Evolutionary conservation across 2,888 invertebrate genomes (phyloP).

Genomic region (Drosophila emarginata): DNA sequence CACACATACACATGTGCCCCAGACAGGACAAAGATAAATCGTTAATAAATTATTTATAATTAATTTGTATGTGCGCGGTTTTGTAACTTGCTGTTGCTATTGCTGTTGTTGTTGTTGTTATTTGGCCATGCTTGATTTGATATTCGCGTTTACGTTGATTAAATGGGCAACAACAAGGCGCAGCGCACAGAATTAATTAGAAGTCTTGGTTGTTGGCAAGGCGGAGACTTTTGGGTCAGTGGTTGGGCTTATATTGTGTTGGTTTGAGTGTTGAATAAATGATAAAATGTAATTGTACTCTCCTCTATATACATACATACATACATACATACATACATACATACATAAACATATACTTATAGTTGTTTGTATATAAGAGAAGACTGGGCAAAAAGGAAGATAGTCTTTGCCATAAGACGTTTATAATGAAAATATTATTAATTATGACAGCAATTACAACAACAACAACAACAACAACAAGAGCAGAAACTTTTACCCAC

Average conservation of each 20-base stretch:
- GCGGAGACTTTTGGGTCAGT: slow-evolving; percentile 24
- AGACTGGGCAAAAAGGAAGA: slow-evolving; percentile 21
- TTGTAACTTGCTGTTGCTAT: slow-evolving; percentile 46
- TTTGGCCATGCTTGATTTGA: slow-evolving; percentile 64
- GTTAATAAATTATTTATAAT: slow-evolving; percentile 79
- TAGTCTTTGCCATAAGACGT: slow-evolving; percentile 63
- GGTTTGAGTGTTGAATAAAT: slow-evolving; percentile 71
- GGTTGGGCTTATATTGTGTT: slow-evolving; percentile 16
- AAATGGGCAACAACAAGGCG: slow-evolving; percentile 61
- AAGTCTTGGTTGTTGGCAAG: slow-evolving; percentile 41
- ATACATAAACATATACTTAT: not conserved
- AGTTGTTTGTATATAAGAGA: slow-evolving; percentile 24
- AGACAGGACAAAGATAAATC: slow-evolving; percentile 69
- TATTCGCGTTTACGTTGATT: slow-evolving; percentile 78
- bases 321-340: not conserved
- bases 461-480: slow-evolving; percentile 22
- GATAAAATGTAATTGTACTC: slow-evolving; percentile 76
- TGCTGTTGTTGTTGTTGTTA: slow-evolving; percentile 27
- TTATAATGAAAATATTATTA: slow-evolving; percentile 79
- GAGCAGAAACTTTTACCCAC: slow-evolving; percentile 37
- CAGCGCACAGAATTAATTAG: slow-evolving; percentile 66
- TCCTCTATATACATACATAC: not conserved
- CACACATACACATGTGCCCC: slow-evolving; percentile 49
- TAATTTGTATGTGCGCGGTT: slow-evolving; percentile 71
- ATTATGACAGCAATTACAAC: slow-evolving; percentile 65